Evolutionary conservation across 2,797 vertebrate species (phyloP).

Genomic region (Sciaenops ocellatus): DNA sequence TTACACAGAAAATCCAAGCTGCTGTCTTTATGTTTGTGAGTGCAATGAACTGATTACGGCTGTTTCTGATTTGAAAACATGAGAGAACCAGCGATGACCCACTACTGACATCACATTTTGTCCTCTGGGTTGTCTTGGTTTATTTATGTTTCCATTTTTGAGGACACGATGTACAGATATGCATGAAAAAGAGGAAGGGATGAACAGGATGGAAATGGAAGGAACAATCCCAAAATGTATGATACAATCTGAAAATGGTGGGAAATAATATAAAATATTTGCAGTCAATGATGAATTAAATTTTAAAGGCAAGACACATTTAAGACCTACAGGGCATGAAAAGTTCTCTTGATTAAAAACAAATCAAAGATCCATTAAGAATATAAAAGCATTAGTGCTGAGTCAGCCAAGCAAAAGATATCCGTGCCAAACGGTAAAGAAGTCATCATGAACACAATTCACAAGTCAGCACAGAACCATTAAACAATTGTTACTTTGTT

Average conservation of each 20-base stretch:
- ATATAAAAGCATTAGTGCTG: slow-evolving; percentile 14
- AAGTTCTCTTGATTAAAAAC: slow-evolving; percentile 23
- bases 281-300: not conserved
- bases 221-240: not conserved
- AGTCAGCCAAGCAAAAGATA: not conserved
- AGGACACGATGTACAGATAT: slow-evolving; percentile 45
- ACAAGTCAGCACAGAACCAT: not conserved
- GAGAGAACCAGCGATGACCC: slow-evolving; percentile 23
- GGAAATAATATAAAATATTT: not conserved
- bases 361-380: slow-evolving; percentile 32
- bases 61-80: slow-evolving; percentile 35
- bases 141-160: slow-evolving; percentile 57
- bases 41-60: slow-evolving; percentile 10
- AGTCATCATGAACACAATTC: slow-evolving; percentile 1
- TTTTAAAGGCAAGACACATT: not conserved
- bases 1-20: slow-evolving; percentile 23
- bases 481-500: not conserved
- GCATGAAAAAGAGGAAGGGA: not conserved
- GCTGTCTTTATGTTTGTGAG: not conserved
- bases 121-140: slow-evolving; percentile 39
- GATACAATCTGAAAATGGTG: not conserved
- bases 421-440: too few relatives aligned
- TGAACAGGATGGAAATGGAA: not conserved
- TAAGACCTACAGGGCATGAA: not conserved
- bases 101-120: slow-evolving; percentile 9